A percentile compares a stretch with the other conserved stretches of the same genome.
Conservation (phyloP, 2,113 vertebrate species). For the Rhabdornis inornatus region DNA sequence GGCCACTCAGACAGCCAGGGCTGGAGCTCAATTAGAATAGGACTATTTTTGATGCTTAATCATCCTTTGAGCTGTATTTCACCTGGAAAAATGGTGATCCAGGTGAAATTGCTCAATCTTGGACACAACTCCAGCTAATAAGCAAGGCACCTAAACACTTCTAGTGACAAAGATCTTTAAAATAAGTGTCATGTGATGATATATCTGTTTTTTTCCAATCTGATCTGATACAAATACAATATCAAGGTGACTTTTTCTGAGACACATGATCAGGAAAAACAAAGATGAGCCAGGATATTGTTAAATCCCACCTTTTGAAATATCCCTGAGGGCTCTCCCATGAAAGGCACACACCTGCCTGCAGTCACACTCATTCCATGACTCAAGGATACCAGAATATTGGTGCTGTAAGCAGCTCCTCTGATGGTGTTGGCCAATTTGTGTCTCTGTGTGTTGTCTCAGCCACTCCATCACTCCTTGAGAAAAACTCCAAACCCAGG, state of each 20-base stretch:
- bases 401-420: background rate
- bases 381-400: background rate
- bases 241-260: background rate
- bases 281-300: background rate
- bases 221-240: background rate
- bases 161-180: background rate
- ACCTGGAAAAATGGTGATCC: background rate
- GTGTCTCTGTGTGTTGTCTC: background rate
- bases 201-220: background rate
- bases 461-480: background rate
- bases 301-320: background rate
- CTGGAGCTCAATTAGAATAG: background rate
- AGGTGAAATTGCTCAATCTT: background rate
- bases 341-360: rapidly evolving
- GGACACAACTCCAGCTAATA: background rate
- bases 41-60: background rate
- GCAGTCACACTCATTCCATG: background rate
- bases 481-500: background rate
- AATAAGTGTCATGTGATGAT: background rate
- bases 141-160: background rate
- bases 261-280: background rate
- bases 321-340: background rate
- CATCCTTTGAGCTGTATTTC: background rate
- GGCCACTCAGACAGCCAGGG: background rate
- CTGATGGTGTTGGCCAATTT: background rate